Evolutionary conservation across 2,797 vertebrate genomes (phyloP), one percentile per base, ranked within the genome.

Genomic region (Adrianichthys oophorus): DNA sequence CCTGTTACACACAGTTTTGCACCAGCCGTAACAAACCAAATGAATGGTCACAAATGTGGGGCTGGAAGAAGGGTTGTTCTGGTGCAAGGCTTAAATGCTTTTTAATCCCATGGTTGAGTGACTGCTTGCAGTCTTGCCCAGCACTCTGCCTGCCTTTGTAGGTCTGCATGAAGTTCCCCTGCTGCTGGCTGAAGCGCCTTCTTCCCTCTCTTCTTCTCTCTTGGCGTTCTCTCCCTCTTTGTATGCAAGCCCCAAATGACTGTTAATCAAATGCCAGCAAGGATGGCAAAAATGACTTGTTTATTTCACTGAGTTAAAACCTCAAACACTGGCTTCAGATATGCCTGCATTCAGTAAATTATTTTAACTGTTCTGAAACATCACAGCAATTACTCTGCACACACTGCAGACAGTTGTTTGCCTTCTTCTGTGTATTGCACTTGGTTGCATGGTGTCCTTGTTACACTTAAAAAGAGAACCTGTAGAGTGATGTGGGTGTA

Each of bases 91-190:
- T 90, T 89, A 89, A 92, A 91, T 87, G 88, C 73, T 84, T 90
- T 91, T 91, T 91, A 92, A 91, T 92, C 90, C 88, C 89, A 91
- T 82, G 90, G 80, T 87, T 90, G 85, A 89, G 73, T 90, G 90
- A 83, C 82, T 83, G 77, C 87, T 89, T 76, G 82, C 83, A 82
- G 85, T 78, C 76, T 69, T 80, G 83, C 78, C 79, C 82, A 67
- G 76, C 61, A 73, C 74, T 83, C 79, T 76, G 72, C 52, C 74
- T 81, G 81, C 69, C 79, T 82, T 84, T 77, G 56, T 77, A 76
- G 85, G 74, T 83, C 72, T 78, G 71, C 76, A 70, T 78, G 71
- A 85, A 84, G 81, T 89, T 80, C 66, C 63, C 51, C 61, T 65
- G 68, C 76, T 67, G 74, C 65, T 82, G 82, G 80, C 77, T 63